Evolutionary conservation across 2,888 invertebrate species (phyloP).

Genomic region (Carpatolechia fugitivella): DNA sequence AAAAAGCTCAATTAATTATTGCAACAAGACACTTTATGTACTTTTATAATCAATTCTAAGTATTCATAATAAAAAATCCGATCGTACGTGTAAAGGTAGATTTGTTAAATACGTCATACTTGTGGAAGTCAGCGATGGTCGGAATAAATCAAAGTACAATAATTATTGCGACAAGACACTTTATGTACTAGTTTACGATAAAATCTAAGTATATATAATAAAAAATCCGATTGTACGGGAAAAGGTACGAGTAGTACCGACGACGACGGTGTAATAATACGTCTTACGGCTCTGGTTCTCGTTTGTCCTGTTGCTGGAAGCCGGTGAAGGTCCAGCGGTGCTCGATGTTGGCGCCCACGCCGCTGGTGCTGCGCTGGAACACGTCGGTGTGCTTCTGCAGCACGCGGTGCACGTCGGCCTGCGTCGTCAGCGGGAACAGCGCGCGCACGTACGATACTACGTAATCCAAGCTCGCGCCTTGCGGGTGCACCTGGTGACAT

Average conservation of each 20-base stretch:
- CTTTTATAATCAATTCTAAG: neutral
- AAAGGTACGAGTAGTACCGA: constrained; percentile 21
- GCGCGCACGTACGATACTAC: constrained; percentile 94
- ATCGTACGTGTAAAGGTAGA: neutral
- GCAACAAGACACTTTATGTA: neutral
- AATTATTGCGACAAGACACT: neutral
- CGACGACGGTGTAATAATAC: too few species aligned
- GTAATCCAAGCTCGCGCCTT: constrained; percentile 93
- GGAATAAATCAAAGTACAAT: neutral
- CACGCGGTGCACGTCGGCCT: constrained; percentile 87
- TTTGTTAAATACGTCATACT: too few species aligned
- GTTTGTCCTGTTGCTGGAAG: too few species aligned
- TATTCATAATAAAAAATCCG: neutral
- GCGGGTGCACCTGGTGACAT: constrained; percentile 90
- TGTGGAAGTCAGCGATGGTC: neutral
- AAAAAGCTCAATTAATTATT: neutral
- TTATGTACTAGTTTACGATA: neutral
- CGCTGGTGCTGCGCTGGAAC: constrained; percentile 87
- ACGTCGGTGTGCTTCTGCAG: constrained; percentile 88
- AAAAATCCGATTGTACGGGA: neutral
- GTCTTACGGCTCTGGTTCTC: too few species aligned
- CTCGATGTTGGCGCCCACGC: constrained; percentile 92
- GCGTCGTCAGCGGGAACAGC: constrained; percentile 84
- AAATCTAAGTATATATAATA: too few species aligned
- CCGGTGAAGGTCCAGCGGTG: constrained; percentile 92